Evolutionary conservation across 2,888 invertebrate species (phyloP).

Genomic region (Megamerina dolium): DNA sequence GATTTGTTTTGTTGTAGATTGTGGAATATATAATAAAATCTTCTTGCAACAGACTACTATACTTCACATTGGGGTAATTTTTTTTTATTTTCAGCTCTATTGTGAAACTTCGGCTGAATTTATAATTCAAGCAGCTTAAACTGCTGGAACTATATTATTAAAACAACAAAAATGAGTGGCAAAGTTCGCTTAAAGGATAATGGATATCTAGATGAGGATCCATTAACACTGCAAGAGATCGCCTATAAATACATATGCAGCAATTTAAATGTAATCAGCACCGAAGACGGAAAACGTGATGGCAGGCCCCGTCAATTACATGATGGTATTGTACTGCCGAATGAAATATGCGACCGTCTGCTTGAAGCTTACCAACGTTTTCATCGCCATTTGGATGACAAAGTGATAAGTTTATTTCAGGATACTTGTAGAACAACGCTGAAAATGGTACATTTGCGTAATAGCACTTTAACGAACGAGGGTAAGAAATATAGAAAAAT

Average conservation of each 20-base stretch:
- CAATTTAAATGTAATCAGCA: constrained; percentile 44
- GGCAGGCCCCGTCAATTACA: constrained; percentile 48
- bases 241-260: constrained; percentile 46
- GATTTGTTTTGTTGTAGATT: too few relatives aligned
- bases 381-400: constrained; percentile 57
- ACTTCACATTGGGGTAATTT: too few relatives aligned
- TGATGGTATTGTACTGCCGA: constrained; percentile 59
- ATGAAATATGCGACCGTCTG: constrained; percentile 63
- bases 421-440: constrained; percentile 63
- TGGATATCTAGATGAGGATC: constrained; percentile 47
- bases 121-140: too few relatives aligned
- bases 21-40: too few relatives aligned
- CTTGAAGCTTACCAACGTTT: constrained; percentile 47
- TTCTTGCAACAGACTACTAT: too few relatives aligned
- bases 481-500: constrained; percentile 46
- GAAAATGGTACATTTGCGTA: constrained; percentile 62
- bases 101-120: too few relatives aligned
- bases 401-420: constrained; percentile 65
- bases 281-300: constrained; percentile 22
- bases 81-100: too few relatives aligned
- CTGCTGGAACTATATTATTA: too few relatives aligned
- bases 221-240: constrained; percentile 46
- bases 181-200: constrained; percentile 49
- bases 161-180: constrained; percentile 49
- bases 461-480: constrained; percentile 65